A percentile compares a stretch with the other conserved stretches of the same genome.
Conservation (phyloP, 1,140 invertebrate genomes). For the Arctopsyche grandis region DNA sequence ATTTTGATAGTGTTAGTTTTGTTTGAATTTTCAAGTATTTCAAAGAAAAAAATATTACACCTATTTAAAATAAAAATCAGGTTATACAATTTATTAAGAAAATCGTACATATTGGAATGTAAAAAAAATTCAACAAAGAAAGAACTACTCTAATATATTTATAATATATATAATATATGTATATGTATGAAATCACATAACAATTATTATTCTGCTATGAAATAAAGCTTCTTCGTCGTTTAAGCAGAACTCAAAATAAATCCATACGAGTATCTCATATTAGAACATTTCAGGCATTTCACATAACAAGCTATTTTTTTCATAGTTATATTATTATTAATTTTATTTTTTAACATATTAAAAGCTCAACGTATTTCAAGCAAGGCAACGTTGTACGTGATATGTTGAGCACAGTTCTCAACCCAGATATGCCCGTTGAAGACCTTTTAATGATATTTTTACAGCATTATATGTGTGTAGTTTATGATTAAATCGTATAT, state of each 20-base stretch:
- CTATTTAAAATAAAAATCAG: too few relatives aligned
- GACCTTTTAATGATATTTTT: too few relatives aligned
- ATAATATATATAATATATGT: conserved; percentile 36
- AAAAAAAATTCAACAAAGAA: too few relatives aligned
- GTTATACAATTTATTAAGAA: too few relatives aligned
- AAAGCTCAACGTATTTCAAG: conserved; percentile 37
- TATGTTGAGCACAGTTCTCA: conserved; percentile 38
- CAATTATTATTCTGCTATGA: conserved; percentile 34
- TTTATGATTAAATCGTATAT: too few relatives aligned
- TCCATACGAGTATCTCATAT: background rate
- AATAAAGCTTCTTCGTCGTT: conserved; percentile 35
- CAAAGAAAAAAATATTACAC: too few relatives aligned
- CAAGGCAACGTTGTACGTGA: conserved; percentile 39
- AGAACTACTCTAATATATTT: too few relatives aligned
- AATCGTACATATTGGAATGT: too few relatives aligned
- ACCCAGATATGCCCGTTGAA: background rate
- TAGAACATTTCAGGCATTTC: background rate
- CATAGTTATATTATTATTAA: conserved; percentile 1
- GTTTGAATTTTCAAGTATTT: too few relatives aligned
- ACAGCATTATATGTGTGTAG: too few relatives aligned
- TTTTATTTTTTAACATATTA: background rate
- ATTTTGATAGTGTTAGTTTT: too few relatives aligned
- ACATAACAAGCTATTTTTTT: conserved; percentile 4
- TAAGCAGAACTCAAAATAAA: conserved; percentile 36
- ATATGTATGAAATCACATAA: conserved; percentile 47